Evolutionary conservation across 2,113 vertebrate species (phyloP).

Genomic region (Panthera uncia): DNA sequence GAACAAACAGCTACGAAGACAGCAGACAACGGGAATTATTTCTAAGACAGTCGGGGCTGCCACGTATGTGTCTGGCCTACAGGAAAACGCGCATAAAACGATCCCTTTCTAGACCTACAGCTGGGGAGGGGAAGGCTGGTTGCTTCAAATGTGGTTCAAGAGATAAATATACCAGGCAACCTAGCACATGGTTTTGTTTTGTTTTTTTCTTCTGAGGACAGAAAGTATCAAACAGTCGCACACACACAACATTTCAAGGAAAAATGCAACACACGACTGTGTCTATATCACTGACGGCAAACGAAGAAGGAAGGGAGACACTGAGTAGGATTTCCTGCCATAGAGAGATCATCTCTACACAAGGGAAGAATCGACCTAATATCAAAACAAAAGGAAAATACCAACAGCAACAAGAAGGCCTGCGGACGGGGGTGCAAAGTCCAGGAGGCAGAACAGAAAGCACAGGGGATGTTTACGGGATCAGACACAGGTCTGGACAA

Average conservation of each 20-base stretch:
- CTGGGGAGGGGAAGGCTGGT: not conserved
- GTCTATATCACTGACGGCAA: not conserved
- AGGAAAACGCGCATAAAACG: fast-evolving
- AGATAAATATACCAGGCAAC: not conserved
- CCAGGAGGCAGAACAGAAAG: not conserved
- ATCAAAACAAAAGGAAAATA: too few species aligned
- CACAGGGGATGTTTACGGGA: not conserved
- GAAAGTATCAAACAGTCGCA: not conserved
- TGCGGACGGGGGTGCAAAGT: not conserved
- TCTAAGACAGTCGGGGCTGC: not conserved
- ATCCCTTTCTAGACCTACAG: too few species aligned
- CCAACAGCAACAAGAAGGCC: not conserved
- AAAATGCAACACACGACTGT: not conserved
- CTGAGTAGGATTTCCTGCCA: not conserved
- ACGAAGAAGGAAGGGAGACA: not conserved
- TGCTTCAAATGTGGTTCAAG: not conserved
- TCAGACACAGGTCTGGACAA: not conserved
- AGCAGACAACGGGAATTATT: fast-evolving
- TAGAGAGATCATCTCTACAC: not conserved
- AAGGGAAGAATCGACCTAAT: not conserved
- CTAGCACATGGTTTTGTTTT: not conserved
- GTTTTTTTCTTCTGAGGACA: too few species aligned
- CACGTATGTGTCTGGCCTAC: not conserved
- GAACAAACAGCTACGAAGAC: too few species aligned
- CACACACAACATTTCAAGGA: not conserved